Percentiles rank a stretch among this genome's conserved stretches.
These are phyloP conservation scores for Lamprologus ornatipinnis DNA, from an alignment of 2,113 vertebrate species.

Conservation along the genomic window DNA sequence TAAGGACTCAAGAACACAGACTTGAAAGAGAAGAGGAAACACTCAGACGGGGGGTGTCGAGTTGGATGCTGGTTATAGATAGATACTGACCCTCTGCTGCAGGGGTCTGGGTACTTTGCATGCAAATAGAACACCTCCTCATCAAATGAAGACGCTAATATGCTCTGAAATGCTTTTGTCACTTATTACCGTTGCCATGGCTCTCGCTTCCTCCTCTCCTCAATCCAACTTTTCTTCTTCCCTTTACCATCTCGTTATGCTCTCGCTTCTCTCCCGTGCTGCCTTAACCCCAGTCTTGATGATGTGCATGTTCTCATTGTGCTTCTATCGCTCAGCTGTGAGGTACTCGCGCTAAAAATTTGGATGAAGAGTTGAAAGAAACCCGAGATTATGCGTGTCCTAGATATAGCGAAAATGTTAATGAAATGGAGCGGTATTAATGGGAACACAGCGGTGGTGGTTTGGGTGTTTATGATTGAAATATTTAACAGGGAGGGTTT, in stretches of 20 bases:
- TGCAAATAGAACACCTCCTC: constrained; percentile 29
- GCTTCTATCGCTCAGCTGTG: constrained; percentile 27
- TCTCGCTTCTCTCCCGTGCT: background rate
- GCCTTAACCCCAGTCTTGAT: background rate
- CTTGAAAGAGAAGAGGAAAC: background rate
- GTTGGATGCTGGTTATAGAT: background rate
- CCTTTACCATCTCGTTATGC: background rate
- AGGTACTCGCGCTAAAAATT: constrained; percentile 34
- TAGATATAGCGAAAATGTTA: constrained; percentile 47
- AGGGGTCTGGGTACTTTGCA: constrained; percentile 7
- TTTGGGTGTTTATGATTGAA: constrained; percentile 46
- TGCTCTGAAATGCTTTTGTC: constrained; percentile 33
- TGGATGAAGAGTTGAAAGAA: constrained; percentile 31
- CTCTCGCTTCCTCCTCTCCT: background rate
- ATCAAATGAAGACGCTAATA: constrained; percentile 15
- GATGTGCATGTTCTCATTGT: background rate
- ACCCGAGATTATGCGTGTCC: constrained; percentile 57
- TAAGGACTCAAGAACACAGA: background rate
- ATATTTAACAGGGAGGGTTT: constrained; percentile 33
- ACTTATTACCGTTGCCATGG: constrained; percentile 35
- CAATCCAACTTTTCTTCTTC: background rate
- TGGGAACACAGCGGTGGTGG: background rate
- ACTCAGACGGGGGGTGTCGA: background rate
- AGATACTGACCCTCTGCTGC: background rate
- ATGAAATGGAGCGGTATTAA: constrained; percentile 49